Conservation (phyloP, 2,113 vertebrate species). For the Diadophis punctatus region DNA sequence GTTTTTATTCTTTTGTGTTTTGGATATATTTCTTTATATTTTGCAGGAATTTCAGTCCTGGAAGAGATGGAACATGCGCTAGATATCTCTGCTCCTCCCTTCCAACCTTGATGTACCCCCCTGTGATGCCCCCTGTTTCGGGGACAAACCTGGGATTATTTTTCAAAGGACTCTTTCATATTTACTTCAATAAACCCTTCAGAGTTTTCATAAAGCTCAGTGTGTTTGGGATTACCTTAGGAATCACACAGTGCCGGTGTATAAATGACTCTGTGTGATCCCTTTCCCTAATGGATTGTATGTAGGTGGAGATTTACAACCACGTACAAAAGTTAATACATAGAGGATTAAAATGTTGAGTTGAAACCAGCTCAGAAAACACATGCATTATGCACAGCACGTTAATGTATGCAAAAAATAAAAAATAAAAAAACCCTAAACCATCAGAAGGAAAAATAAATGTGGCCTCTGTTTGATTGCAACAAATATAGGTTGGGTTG, state of each 20-base stretch:
- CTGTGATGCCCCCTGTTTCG: background rate
- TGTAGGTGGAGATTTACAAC: slow-evolving; percentile 33
- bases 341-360: slow-evolving; percentile 22
- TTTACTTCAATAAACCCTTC: background rate
- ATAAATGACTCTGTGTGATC: slow-evolving; percentile 37
- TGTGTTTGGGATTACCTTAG: slow-evolving; percentile 8
- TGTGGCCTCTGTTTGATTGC: slow-evolving; percentile 24
- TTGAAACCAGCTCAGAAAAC: slow-evolving; percentile 28
- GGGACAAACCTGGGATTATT: background rate
- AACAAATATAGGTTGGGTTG: slow-evolving; percentile 28
- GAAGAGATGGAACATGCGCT: background rate
- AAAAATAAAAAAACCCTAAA: background rate
- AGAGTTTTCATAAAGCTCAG: slow-evolving; percentile 20
- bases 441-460: slow-evolving; percentile 45
- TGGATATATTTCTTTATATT: background rate
- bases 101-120: background rate
- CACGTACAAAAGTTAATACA: slow-evolving; percentile 27
- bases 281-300: slow-evolving; percentile 22
- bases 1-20: background rate
- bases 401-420: slow-evolving; percentile 42
- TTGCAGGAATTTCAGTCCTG: background rate
- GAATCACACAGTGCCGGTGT: background rate
- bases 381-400: slow-evolving; percentile 15
- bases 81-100: background rate
- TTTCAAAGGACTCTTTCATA: slow-evolving; percentile 33